Percentiles rank a stretch among this genome's conserved stretches.
These are phyloP conservation scores for Epicampocera succincta DNA, from an alignment of 2,888 invertebrate genomes.

Conservation along the genomic window DNA sequence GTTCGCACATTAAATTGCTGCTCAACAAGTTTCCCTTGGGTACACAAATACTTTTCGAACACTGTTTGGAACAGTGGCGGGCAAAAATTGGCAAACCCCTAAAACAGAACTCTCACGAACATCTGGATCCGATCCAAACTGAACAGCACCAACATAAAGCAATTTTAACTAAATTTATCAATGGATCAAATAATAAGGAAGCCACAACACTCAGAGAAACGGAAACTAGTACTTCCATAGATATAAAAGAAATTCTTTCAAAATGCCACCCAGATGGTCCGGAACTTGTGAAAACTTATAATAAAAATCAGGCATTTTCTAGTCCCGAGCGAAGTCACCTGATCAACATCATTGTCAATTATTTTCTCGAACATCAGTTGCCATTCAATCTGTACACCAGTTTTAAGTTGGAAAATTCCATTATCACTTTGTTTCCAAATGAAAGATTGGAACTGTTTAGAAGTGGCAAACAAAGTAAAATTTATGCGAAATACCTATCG, in stretches of 20 bases:
- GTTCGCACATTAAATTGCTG: slow-evolving; percentile 73
- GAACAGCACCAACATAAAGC: background rate
- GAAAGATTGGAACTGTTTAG: slow-evolving; percentile 40
- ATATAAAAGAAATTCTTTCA: slow-evolving; percentile 32
- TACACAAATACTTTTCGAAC: slow-evolving; percentile 76
- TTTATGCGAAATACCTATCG: slow-evolving; percentile 38
- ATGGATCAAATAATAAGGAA: background rate
- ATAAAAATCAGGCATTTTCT: slow-evolving; percentile 9
- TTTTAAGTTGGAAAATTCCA: slow-evolving; percentile 24
- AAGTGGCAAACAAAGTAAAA: background rate
- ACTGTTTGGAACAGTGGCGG: slow-evolving; percentile 76
- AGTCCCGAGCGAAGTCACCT: slow-evolving; percentile 24
- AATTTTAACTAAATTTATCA: background rate
- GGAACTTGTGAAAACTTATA: slow-evolving; percentile 55
- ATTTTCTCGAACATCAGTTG: slow-evolving; percentile 19
- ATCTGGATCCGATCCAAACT: background rate
- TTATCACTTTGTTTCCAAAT: slow-evolving; percentile 37
- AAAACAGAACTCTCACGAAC: background rate
- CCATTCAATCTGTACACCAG: slow-evolving; percentile 19
- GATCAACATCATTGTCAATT: slow-evolving; percentile 25
- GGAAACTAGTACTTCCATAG: background rate
- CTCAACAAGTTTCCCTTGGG: slow-evolving; percentile 74
- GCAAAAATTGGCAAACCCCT: slow-evolving; percentile 74
- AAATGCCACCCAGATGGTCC: slow-evolving; percentile 70
- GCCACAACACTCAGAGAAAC: background rate